Evolutionary conservation across 2,888 invertebrate species (phyloP), one percentile per base, ranked within the genome.

Genomic region (Eupithecia subumbrata): DNA sequence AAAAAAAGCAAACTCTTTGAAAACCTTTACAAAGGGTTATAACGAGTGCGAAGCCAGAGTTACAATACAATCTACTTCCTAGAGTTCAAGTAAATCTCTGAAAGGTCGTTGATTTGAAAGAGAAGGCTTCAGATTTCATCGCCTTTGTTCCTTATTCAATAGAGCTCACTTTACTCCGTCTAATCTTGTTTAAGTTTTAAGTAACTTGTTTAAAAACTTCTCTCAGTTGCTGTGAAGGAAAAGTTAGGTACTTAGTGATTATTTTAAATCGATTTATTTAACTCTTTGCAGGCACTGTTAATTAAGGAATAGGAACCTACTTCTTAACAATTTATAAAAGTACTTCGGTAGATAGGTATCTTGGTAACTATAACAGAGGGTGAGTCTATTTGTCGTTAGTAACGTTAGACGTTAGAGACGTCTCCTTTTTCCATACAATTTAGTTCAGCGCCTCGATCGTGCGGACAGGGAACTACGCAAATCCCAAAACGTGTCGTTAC

Each of bases 91-190:
- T 40, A 67, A 12, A 67, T 40, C 37, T 48, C 40, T 68, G 71
- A 76, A 73, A 66, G 43, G 60, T 60, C 70, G 60, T 60, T 67
- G 45, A 71, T 69, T 72, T 68, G 52, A 66, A 73, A 70, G 72
- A 72, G 69, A 60, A 60, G 22, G 45, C 43, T 71, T 76, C 56
- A 70, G 43, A 67, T 76, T 71, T 40, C 45, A 30, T 14, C 16
- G 66, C 64, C 64, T 76, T 73, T 71, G 48, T 71, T n/a, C 5
- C 63, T 30, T 66, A 68, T 48, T 48, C 72, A 70, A 72, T 72
- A 71, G 69, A 40, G 56, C 22, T 73, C 48, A 67, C 60, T 72
- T 71, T 72, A 52, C 63, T 63, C 16, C 40, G 22, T 68, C 68
- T 45, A 68, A 68, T 68, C 14, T 25, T 68, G 68, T 40, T 7